Evolutionary conservation across 2,113 vertebrate species (phyloP).

Genomic region (Tupaia tana): DNA sequence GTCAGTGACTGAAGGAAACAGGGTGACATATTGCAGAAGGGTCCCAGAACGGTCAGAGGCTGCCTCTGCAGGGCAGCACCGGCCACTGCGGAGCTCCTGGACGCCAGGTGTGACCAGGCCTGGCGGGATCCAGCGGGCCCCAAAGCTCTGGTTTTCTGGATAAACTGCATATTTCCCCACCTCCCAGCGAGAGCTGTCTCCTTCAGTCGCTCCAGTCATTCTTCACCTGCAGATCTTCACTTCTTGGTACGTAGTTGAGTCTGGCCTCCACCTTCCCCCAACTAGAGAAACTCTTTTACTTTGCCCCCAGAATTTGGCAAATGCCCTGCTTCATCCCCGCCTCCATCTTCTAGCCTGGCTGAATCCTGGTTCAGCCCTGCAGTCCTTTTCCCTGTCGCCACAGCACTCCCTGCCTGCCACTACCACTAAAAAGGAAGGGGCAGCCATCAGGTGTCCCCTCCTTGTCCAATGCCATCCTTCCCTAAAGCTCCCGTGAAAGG

Average conservation of each 20-base stretch:
- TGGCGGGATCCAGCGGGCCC: too few species aligned
- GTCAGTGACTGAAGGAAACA: background rate
- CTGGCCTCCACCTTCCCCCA: background rate
- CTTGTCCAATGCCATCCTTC: background rate
- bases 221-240: background rate
- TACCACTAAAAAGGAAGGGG: background rate
- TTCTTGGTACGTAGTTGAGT: background rate
- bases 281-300: background rate
- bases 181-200: background rate
- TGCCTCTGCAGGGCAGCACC: background rate
- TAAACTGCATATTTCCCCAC: background rate
- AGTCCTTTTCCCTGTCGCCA: background rate
- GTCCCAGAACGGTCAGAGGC: background rate
- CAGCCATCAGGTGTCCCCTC: background rate
- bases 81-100: background rate
- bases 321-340: background rate
- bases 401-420: background rate
- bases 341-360: background rate
- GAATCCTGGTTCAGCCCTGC: background rate
- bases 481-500: background rate
- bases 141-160: background rate
- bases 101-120: background rate
- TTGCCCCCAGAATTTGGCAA: background rate
- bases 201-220: background rate
- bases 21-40: background rate